Conservation (phyloP, 2,113 vertebrate genomes). For the Coptodon rendalli region DNA sequence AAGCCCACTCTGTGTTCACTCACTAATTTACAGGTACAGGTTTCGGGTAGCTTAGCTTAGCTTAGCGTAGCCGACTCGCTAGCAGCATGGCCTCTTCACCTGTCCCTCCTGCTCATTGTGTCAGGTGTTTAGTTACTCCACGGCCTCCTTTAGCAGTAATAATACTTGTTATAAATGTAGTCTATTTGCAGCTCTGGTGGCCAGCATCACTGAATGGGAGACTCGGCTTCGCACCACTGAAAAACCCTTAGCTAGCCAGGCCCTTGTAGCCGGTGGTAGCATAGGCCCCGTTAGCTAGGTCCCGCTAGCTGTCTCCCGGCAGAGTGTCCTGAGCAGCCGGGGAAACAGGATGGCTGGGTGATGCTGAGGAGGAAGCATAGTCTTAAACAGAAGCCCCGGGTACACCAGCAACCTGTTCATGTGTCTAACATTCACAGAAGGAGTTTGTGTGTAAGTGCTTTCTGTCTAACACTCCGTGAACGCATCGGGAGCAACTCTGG, state of each 20-base stretch:
- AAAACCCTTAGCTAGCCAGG: neutral
- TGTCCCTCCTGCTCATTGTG: rapidly evolving
- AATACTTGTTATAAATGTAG: rapidly evolving
- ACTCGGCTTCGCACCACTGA: neutral
- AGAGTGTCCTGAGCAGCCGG: neutral
- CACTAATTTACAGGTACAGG: neutral
- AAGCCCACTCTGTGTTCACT: neutral
- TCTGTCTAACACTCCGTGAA: neutral
- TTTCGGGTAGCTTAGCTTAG: neutral
- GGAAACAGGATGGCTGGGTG: neutral
- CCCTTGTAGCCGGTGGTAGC: rapidly evolving
- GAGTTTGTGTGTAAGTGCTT: neutral
- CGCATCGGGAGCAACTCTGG: rapidly evolving
- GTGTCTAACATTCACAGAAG: neutral
- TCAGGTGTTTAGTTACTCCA: neutral
- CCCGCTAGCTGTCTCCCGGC: rapidly evolving
- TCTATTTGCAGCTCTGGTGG: rapidly evolving
- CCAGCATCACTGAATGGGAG: neutral
- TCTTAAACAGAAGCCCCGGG: neutral
- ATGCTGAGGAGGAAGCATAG: neutral
- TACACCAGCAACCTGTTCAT: neutral
- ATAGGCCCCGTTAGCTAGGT: rapidly evolving
- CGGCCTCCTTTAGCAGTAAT: rapidly evolving
- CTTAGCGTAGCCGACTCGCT: rapidly evolving
- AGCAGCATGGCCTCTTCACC: neutral